These are phyloP conservation scores for Elymnias hypermnestra DNA, from an alignment of 1,140 invertebrate species.

Conservation along the genomic window DNA sequence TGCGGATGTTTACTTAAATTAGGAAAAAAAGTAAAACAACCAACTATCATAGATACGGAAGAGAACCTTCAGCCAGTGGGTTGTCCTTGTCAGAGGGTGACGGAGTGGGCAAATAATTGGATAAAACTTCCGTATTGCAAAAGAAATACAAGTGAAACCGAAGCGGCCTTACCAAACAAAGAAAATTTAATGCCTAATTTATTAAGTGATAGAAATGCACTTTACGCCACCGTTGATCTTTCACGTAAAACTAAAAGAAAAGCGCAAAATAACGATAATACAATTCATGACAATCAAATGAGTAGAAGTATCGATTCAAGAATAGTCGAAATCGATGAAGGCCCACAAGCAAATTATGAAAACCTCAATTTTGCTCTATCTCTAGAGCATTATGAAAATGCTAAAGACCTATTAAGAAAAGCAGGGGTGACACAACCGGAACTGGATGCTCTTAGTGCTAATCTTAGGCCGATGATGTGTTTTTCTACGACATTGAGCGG, in stretches of 20 bases:
- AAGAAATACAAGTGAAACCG: constrained; percentile 70
- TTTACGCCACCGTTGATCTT: constrained; percentile 84
- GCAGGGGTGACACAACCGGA: constrained; percentile 77
- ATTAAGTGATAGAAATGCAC: constrained; percentile 67
- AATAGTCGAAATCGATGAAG: constrained; percentile 48
- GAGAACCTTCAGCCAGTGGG: constrained; percentile 66
- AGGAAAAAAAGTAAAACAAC: constrained; percentile 72
- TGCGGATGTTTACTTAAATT: constrained; percentile 78
- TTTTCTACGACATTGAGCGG: constrained; percentile 50
- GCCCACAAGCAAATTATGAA: constrained; percentile 79
- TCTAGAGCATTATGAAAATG: constrained; percentile 86
- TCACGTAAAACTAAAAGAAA: constrained; percentile 79
- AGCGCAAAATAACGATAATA: too few species aligned
- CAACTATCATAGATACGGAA: constrained; percentile 67
- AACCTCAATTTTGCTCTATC: constrained; percentile 88
- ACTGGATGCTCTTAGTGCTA: constrained; percentile 72
- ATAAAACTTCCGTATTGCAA: constrained; percentile 82
- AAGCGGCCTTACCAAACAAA: constrained; percentile 68
- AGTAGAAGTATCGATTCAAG: constrained; percentile 76
- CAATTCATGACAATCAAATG: constrained; percentile 50
- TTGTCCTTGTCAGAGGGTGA: constrained; percentile 82
- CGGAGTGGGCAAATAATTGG: constrained; percentile 80
- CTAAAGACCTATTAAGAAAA: constrained; percentile 81
- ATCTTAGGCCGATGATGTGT: constrained; percentile 62
- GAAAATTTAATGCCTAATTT: too few species aligned